These are phyloP conservation scores for Spicauda simplicius DNA, from an alignment of 2,888 invertebrate genomes.

Conservation along the genomic window DNA sequence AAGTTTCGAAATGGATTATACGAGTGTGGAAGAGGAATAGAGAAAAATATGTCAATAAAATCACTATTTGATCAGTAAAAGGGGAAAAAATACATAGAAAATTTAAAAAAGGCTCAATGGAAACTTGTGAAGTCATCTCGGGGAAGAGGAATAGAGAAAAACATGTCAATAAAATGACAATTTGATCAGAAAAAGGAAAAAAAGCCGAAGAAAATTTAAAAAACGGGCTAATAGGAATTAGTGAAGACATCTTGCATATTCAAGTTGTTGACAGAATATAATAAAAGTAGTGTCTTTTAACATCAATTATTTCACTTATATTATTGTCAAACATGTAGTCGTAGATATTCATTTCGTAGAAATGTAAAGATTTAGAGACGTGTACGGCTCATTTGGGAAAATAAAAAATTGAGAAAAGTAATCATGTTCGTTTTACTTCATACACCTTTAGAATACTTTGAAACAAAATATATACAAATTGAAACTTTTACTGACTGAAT, in stretches of 20 bases:
- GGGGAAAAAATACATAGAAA: too few relatives aligned
- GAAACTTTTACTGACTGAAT: too few relatives aligned
- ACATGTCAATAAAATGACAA: too few relatives aligned
- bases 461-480: too few relatives aligned
- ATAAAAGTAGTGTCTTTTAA: slow-evolving; percentile 23
- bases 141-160: neutral
- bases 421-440: slow-evolving; percentile 11
- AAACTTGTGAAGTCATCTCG: too few relatives aligned
- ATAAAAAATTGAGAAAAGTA: slow-evolving; percentile 52
- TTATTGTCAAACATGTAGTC: slow-evolving; percentile 22
- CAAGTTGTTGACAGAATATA: slow-evolving; percentile 28
- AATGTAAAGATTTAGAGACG: slow-evolving; percentile 23
- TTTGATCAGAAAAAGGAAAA: too few relatives aligned
- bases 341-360: slow-evolving; percentile 29
- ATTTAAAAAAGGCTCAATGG: too few relatives aligned
- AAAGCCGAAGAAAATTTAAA: neutral
- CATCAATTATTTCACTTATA: slow-evolving; percentile 13
- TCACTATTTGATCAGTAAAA: too few relatives aligned
- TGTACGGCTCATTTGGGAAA: slow-evolving; percentile 58
- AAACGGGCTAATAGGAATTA: neutral
- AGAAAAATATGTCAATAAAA: neutral
- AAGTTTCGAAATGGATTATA: neutral
- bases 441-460: neutral
- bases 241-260: too few relatives aligned
- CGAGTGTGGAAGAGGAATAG: neutral